Percentiles rank a stretch among this genome's conserved stretches.
These are phyloP conservation scores for Pterocles gutturalis DNA, from an alignment of 2,113 vertebrate genomes.

Conservation along the genomic window DNA sequence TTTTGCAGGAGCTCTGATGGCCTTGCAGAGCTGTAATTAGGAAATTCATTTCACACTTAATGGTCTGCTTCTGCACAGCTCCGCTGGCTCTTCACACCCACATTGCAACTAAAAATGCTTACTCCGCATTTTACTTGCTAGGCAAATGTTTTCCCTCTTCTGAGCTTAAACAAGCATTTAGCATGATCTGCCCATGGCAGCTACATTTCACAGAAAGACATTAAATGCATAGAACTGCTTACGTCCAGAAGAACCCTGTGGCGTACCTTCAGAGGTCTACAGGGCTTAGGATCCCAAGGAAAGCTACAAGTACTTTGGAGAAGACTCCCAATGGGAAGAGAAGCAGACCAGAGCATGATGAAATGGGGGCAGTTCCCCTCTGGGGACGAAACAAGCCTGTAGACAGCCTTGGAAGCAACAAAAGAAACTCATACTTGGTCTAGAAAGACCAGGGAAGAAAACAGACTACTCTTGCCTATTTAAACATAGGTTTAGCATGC, in stretches of 20 bases:
- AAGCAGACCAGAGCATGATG: neutral
- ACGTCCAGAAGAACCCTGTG: neutral
- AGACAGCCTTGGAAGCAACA: neutral
- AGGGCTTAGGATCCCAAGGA: neutral
- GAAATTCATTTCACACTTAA: neutral
- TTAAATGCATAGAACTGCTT: neutral
- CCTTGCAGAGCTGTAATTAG: neutral
- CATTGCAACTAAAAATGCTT: neutral
- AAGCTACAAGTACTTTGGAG: neutral
- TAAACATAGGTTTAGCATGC: rapidly evolving
- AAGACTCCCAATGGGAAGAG: neutral
- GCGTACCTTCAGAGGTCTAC: neutral
- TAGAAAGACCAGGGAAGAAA: neutral
- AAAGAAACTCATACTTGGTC: neutral
- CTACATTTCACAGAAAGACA: neutral
- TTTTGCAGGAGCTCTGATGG: neutral
- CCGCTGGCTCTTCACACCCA: neutral
- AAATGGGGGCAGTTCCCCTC: neutral
- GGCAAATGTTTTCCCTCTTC: neutral
- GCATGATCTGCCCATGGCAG: neutral
- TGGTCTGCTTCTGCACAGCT: neutral
- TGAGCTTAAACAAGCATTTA: neutral
- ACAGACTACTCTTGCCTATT: neutral
- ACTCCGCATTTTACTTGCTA: neutral
- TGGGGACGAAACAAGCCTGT: neutral